A percentile compares a stretch with the other conserved stretches of the same genome.
These are phyloP conservation scores for Cnemophilus loriae DNA, from an alignment of 2,113 vertebrate genomes.

Conservation along the genomic window DNA sequence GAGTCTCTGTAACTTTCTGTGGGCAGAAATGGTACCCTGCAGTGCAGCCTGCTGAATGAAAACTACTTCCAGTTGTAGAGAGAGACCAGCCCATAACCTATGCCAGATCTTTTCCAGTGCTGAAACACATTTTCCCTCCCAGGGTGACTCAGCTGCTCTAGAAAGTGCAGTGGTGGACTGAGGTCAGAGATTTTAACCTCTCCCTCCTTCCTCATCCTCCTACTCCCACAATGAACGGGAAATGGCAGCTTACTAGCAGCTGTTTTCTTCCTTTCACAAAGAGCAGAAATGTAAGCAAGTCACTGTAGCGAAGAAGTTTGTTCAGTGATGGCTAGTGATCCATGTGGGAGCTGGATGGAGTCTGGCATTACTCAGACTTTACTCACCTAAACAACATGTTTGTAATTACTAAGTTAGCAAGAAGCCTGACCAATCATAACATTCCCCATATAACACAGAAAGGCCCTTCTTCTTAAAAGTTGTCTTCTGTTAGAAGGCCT, in stretches of 20 bases:
- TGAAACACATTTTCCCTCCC: not conserved
- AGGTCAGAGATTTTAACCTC: not conserved
- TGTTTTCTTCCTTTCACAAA: not conserved
- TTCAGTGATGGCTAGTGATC: not conserved
- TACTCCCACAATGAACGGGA: not conserved
- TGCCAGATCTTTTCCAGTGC: not conserved
- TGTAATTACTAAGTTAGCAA: not conserved
- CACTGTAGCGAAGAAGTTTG: not conserved
- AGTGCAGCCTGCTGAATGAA: not conserved
- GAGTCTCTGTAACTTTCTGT: not conserved
- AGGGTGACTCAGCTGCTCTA: slow-evolving; percentile 25
- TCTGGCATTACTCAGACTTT: not conserved
- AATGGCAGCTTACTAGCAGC: not conserved
- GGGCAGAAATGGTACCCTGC: not conserved
- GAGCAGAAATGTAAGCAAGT: not conserved
- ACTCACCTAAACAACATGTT: not conserved
- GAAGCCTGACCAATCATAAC: not conserved
- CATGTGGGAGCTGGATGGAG: not conserved
- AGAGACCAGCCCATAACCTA: not conserved
- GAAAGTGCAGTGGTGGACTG: not conserved
- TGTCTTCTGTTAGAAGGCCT: not conserved
- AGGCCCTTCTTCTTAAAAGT: not conserved
- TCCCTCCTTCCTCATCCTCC: not conserved
- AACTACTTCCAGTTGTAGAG: not conserved
- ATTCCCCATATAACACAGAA: not conserved